phyloP scores from a whole-genome alignment of 2,113 vertebrate genomes.

The Calyptommatus sinebrachiatus region DNA sequence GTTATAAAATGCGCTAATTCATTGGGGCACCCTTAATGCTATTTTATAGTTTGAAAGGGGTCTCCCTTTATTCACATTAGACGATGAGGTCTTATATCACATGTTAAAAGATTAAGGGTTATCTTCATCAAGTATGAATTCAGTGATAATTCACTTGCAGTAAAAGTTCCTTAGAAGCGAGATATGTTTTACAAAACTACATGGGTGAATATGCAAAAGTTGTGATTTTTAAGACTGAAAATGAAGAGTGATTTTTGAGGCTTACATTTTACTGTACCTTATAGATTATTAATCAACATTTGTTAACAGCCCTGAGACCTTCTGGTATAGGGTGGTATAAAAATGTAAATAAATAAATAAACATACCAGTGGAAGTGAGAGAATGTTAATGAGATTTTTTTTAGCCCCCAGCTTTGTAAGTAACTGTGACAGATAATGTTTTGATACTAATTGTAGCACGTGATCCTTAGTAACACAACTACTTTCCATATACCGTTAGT shows the following conservation, averaged over 20 bases:
- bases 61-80: constrained; percentile 1
- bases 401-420: too few relatives aligned
- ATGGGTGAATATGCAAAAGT: too few relatives aligned
- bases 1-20: neutral
- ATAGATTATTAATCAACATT: too few relatives aligned
- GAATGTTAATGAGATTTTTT: neutral
- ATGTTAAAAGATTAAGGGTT: neutral
- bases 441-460: neutral
- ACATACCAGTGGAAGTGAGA: neutral
- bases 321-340: too few relatives aligned
- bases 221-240: neutral
- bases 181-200: too few relatives aligned
- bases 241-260: neutral
- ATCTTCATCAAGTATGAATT: neutral
- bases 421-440: neutral
- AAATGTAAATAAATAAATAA: neutral
- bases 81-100: neutral
- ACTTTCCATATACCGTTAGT: neutral
- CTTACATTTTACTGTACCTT: neutral
- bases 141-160: neutral
- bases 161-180: neutral
- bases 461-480: neutral
- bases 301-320: too few relatives aligned
- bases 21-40: neutral
- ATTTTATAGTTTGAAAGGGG: neutral